phyloP scores from a whole-genome alignment of 2,888 invertebrate genomes.

The Coenonympha arcania region DNA sequence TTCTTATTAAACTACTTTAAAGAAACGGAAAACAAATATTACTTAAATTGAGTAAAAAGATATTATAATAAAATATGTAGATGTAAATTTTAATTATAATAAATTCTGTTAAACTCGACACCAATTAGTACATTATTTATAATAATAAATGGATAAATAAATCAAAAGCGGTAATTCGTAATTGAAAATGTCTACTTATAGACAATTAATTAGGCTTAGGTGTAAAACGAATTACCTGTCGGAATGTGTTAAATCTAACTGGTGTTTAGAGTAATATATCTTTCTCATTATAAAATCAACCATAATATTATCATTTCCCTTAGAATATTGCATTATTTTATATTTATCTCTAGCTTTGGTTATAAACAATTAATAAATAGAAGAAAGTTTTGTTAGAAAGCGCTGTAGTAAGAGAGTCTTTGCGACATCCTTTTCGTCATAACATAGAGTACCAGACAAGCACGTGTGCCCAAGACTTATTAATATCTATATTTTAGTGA shows the following conservation, averaged over 20 bases:
- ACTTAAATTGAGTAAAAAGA: too few relatives aligned
- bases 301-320: too few relatives aligned
- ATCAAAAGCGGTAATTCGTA: conserved; percentile 60
- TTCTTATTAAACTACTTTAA: too few relatives aligned
- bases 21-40: too few relatives aligned
- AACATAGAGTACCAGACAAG: background rate
- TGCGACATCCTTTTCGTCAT: background rate
- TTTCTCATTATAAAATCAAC: conserved; percentile 10
- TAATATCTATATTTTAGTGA: too few relatives aligned
- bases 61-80: too few relatives aligned
- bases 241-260: conserved; percentile 4
- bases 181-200: conserved; percentile 68
- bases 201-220: conserved; percentile 68
- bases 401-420: background rate
- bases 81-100: background rate
- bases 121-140: conserved; percentile 51
- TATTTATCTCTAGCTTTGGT: too few relatives aligned
- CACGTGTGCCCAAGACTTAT: background rate
- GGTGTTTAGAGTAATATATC: conserved; percentile 16
- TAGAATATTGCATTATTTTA: too few relatives aligned
- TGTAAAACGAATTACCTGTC: conserved; percentile 58
- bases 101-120: conserved; percentile 20
- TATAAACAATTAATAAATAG: too few relatives aligned
- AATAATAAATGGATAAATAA: conserved; percentile 44
- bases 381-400: too few relatives aligned